phyloP scores from a whole-genome alignment of 2,113 vertebrate species.

The Baryphthengus martii region DNA sequence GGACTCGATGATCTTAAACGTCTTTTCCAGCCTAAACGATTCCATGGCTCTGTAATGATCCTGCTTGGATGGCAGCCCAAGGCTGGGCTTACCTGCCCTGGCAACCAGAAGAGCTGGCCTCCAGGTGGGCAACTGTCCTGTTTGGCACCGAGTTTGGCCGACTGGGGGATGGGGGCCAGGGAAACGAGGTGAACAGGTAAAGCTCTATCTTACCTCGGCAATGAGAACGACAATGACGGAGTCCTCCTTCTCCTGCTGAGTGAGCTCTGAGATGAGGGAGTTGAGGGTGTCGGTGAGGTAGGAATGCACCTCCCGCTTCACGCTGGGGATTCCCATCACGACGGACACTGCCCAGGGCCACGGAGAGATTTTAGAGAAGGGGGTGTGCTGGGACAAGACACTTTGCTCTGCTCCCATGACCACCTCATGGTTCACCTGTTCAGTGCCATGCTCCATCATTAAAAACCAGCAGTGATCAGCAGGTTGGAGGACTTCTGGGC shows the following conservation, averaged over 20 bases:
- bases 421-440: not conserved
- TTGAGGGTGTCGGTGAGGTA: conserved; percentile 95
- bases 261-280: conserved; percentile 95
- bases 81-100: not conserved
- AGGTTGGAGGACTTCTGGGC: not conserved
- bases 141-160: not conserved
- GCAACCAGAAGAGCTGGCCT: not conserved
- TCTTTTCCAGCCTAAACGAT: not conserved
- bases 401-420: not conserved
- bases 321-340: conserved; percentile 97
- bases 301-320: conserved; percentile 94
- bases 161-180: not conserved
- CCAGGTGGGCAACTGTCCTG: not conserved
- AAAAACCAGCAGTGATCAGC: not conserved
- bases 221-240: conserved; percentile 96
- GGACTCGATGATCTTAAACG: not conserved
- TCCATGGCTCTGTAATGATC: not conserved
- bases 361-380: conserved; percentile 25
- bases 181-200: not conserved
- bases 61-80: not conserved
- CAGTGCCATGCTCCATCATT: not conserved
- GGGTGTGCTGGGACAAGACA: not conserved
- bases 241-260: conserved; percentile 90
- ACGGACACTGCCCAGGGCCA: conserved; percentile 84
- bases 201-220: conserved; percentile 82